Percentiles rank a stretch among this genome's conserved stretches.
These are phyloP conservation scores for Tholera decimalis DNA, from an alignment of 2,888 invertebrate species.

Conservation along the genomic window DNA sequence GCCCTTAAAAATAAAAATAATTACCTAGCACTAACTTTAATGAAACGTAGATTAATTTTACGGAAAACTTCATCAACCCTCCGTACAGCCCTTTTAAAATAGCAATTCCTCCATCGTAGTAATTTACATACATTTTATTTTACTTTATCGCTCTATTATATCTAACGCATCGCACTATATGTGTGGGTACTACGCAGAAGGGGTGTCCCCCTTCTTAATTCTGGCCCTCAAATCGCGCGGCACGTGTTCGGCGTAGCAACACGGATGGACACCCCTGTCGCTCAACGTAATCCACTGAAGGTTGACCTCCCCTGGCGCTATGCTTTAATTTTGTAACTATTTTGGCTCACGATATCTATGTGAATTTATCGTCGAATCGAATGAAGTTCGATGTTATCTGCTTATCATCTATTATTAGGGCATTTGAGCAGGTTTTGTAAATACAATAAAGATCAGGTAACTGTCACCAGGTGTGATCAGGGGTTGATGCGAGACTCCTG, in stretches of 20 bases:
- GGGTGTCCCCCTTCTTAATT: conserved; percentile 88
- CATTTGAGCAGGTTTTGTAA: neutral
- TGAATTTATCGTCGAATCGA: neutral
- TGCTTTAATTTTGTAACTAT: conserved; percentile 62
- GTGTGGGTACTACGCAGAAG: conserved; percentile 61
- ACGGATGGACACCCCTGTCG: conserved; percentile 83
- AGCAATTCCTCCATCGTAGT: conserved; percentile 40
- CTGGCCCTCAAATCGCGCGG: conserved; percentile 82
- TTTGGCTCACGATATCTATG: conserved; percentile 35
- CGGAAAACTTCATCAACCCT: conserved; percentile 31
- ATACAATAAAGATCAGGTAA: neutral
- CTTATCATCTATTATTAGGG: neutral
- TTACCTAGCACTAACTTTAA: conserved; percentile 26
- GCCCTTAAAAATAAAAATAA: conserved; percentile 11
- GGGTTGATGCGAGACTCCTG: neutral
- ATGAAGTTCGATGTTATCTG: neutral
- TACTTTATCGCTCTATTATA: conserved; percentile 58
- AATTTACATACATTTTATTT: conserved; percentile 63
- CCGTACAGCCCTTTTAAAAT: conserved; percentile 35
- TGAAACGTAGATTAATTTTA: conserved; percentile 20
- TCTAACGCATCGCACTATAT: conserved; percentile 62
- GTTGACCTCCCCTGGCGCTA: conserved; percentile 72
- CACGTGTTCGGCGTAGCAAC: conserved; percentile 86
- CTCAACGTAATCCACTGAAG: conserved; percentile 73
- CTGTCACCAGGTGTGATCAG: too few relatives aligned